phyloP scores from a whole-genome alignment of 2,888 invertebrate genomes.

The Drosophila barbarae region DNA sequence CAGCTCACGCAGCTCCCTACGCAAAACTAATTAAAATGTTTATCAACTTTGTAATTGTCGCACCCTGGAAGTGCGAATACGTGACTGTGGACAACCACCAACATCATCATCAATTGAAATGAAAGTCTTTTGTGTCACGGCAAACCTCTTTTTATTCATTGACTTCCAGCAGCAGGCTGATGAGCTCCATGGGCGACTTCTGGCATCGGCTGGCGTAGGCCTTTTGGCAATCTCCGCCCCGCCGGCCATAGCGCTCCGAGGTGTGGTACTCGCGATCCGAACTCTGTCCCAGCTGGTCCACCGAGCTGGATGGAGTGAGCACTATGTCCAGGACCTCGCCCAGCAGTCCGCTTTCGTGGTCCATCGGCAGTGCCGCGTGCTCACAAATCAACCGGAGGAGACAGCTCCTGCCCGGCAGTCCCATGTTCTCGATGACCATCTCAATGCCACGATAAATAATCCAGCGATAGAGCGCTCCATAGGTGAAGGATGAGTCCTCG shows the following conservation, averaged over 20 bases:
- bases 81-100: slow-evolving; percentile 29
- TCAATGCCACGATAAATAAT: slow-evolving; percentile 75
- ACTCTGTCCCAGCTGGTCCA: slow-evolving; percentile 82
- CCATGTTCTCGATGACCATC: slow-evolving; percentile 81
- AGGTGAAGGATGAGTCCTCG: slow-evolving; percentile 27
- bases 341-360: slow-evolving; percentile 85
- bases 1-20: slow-evolving; percentile 48
- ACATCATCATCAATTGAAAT: not conserved
- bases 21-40: slow-evolving; percentile 71
- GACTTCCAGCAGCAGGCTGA: slow-evolving; percentile 58
- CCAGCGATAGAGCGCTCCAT: slow-evolving; percentile 72
- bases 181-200: slow-evolving; percentile 68
- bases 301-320: slow-evolving; percentile 87
- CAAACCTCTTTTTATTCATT: slow-evolving; percentile 23
- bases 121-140: not conserved
- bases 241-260: slow-evolving; percentile 85
- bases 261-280: slow-evolving; percentile 85
- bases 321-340: slow-evolving; percentile 88
- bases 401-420: slow-evolving; percentile 85
- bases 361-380: slow-evolving; percentile 85
- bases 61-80: slow-evolving; percentile 41
- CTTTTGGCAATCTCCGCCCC: slow-evolving; percentile 65
- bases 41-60: slow-evolving; percentile 67
- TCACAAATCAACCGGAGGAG: slow-evolving; percentile 88
- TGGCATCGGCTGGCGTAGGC: slow-evolving; percentile 63